phyloP scores from a whole-genome alignment of 2,888 invertebrate genomes.

The Sesamia inferens region DNA sequence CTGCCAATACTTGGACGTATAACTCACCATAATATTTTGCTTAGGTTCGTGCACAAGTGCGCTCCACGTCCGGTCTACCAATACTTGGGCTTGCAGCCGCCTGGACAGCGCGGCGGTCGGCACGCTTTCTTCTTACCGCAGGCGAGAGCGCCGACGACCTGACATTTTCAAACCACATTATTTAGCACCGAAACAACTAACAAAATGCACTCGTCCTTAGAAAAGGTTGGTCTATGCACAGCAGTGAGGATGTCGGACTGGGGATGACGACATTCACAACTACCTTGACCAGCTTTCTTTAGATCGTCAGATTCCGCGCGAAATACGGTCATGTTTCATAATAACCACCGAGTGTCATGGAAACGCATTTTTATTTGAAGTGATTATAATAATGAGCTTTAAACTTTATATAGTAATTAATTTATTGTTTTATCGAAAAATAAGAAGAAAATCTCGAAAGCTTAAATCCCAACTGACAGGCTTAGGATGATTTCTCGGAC shows the following conservation, averaged over 20 bases:
- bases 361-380: neutral
- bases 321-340: too few species aligned
- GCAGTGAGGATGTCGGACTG: too few species aligned
- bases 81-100: conserved; percentile 86
- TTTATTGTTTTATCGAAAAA: neutral
- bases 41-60: neutral
- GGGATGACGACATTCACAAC: too few species aligned
- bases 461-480: neutral
- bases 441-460: too few species aligned
- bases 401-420: neutral
- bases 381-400: neutral
- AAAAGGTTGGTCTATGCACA: too few species aligned
- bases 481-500: neutral
- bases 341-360: neutral
- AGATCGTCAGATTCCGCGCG: too few species aligned
- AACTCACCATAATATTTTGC: neutral
- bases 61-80: conserved; percentile 69
- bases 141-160: conserved; percentile 79
- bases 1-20: neutral
- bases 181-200: neutral
- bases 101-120: conserved; percentile 85
- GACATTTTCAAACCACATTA: conserved; percentile 5
- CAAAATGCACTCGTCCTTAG: neutral
- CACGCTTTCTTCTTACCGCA: conserved; percentile 78
- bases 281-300: too few species aligned